Conservation (phyloP, 2,888 invertebrate species). For the Choristoneura rosaceana region DNA sequence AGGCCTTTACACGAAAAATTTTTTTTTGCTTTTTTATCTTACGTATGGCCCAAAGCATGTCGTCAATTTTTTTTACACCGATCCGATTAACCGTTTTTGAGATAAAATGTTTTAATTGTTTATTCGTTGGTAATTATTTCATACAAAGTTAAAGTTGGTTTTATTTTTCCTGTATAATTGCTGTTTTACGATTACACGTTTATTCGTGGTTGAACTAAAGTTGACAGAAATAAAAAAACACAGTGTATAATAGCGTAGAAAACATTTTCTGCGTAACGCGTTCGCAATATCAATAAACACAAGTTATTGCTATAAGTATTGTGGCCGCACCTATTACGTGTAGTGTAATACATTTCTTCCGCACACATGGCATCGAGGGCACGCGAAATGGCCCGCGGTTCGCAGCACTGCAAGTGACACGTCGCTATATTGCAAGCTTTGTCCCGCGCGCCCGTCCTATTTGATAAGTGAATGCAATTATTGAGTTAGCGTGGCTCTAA, state of each 20-base stretch:
- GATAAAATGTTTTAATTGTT: too few species aligned
- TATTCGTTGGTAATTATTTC: too few species aligned
- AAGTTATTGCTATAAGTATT: conserved; percentile 17
- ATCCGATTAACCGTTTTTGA: too few species aligned
- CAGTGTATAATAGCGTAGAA: not conserved
- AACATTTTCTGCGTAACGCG: conserved; percentile 7
- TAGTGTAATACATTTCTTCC: conserved; percentile 41
- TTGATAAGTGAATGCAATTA: conserved; percentile 42
- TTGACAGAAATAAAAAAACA: not conserved
- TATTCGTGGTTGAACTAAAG: too few species aligned
- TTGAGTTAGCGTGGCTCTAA: conserved; percentile 29
- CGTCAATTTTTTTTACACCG: too few species aligned
- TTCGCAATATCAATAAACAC: conserved; percentile 16
- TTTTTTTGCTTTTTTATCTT: too few species aligned
- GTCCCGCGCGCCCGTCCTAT: conserved; percentile 31
- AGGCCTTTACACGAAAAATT: too few species aligned
- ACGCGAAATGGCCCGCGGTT: conserved; percentile 58
- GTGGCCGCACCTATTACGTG: conserved; percentile 20
- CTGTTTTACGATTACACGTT: too few species aligned
- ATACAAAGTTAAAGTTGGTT: too few species aligned
- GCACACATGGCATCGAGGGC: conserved; percentile 55
- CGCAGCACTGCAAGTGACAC: conserved; percentile 62
- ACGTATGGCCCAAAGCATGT: too few species aligned
- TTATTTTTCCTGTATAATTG: too few species aligned
- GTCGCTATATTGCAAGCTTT: conserved; percentile 47